Conservation (phyloP, 1,140 invertebrate species). For the Nylanderia fulva region DNA sequence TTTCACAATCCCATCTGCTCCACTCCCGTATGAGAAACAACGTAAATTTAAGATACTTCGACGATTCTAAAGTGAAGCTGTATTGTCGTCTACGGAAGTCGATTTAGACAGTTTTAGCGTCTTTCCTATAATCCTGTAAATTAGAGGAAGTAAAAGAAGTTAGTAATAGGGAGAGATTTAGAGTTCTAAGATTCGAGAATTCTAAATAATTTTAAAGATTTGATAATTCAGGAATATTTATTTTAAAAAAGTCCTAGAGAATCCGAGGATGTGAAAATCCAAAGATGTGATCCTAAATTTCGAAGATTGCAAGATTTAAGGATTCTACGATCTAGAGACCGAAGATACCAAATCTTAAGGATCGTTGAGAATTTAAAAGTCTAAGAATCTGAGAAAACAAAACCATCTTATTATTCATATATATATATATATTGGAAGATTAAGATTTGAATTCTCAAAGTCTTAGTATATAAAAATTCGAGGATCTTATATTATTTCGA, state of each 20-base stretch:
- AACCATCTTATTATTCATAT: background rate
- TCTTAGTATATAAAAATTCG: constrained; percentile 4
- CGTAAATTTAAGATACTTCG: constrained; percentile 48
- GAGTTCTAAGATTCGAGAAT: constrained; percentile 16
- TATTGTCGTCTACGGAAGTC: constrained; percentile 59
- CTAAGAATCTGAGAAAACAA: background rate
- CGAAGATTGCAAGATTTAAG: background rate
- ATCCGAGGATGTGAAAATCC: constrained; percentile 7
- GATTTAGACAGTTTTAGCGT: constrained; percentile 34
- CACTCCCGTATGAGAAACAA: constrained; percentile 71
- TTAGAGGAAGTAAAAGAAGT: constrained; percentile 41
- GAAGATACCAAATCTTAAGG: background rate
- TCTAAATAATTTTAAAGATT: constrained; percentile 37
- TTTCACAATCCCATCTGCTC: constrained; percentile 74
- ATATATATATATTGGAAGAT: background rate
- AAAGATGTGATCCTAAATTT: constrained; percentile 6
- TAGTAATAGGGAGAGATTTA: constrained; percentile 41
- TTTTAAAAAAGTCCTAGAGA: background rate
- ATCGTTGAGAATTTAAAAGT: constrained; percentile 8
- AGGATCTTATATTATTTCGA: background rate
- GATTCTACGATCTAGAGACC: background rate
- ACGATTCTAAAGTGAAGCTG: constrained; percentile 49
- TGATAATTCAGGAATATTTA: constrained; percentile 39
- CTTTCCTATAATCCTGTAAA: constrained; percentile 46
- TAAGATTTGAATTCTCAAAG: background rate